Evolutionary conservation across 2,888 invertebrate genomes (phyloP), one percentile per base, ranked within the genome.

Genomic region (Aleiodes leptofemur): DNA sequence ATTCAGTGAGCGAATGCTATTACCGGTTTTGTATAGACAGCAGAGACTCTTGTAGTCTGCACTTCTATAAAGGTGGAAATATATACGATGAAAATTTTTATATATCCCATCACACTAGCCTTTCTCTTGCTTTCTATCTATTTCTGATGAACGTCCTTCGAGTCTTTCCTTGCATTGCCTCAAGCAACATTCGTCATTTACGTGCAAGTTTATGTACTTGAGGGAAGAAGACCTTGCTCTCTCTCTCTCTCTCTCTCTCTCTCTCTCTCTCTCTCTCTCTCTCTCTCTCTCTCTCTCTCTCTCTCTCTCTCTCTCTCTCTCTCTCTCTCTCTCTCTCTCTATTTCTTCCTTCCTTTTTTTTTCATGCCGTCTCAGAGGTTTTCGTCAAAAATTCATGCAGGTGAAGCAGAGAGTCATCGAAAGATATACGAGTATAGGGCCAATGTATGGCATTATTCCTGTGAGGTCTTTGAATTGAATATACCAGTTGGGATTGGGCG

Each of bases 391-490:
- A 43, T 14, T n/a, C 31, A 29, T 23, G 23, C n/a, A 56, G 6
- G 66, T 56, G 13, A 56, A 53, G 66, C 29, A 70, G 31, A 29
- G 50, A 34, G 66, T 59, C 34, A 57, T 66, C 31, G 34, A 38
- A 69, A 31, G 9, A 66, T 48, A 76, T n/a, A 66, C 50, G n/a
- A 69, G 56, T 56, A 34, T 48, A 66, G 51, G 59, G 14, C 23
- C 23, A 31, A 23, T 64, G 38, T 38, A 48, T 14, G 14, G 31
- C 14, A 53, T 53, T 68, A n/a, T 16, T n/a, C 48, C 64, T 16
- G 2, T 23, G 43, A 9, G 61, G 13, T 69, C 23, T 69, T 69
- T 59, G 59, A 73, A 69, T 73, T 51, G 59, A 69, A 61, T 73
- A 29, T 61, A 50, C 29, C 29, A 56, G 72, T 51, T 9, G 50